A percentile compares a stretch with the other conserved stretches of the same genome.
phyloP scores from a whole-genome alignment of 2,888 invertebrate genomes.

The Hymenopus coronatus region DNA sequence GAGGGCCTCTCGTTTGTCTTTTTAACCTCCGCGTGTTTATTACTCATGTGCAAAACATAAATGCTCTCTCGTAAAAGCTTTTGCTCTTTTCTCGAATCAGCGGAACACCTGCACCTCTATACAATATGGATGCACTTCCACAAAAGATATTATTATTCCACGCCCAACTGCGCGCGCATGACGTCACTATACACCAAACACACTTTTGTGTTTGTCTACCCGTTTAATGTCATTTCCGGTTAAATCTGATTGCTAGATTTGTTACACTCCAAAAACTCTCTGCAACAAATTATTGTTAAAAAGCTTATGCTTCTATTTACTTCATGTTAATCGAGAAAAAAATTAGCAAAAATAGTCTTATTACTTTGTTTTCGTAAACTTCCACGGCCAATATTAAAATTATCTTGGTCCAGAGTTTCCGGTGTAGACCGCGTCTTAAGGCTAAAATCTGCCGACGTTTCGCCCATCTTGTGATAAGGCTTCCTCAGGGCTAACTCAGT shows the following conservation, averaged over 20 bases:
- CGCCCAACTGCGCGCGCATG: background rate
- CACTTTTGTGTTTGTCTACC: background rate
- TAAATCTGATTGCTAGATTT: background rate
- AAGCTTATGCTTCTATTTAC: too few species aligned
- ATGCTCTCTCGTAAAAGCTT: background rate
- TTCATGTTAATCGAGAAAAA: too few species aligned
- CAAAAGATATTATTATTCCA: background rate
- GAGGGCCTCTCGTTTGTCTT: constrained; percentile 11
- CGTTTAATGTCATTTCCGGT: background rate
- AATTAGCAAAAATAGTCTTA: too few species aligned
- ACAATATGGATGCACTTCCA: background rate
- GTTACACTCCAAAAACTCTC: too few species aligned
- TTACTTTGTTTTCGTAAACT: too few species aligned
- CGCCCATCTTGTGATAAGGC: too few species aligned
- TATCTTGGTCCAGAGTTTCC: too few species aligned
- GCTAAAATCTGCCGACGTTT: too few species aligned
- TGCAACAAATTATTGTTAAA: too few species aligned
- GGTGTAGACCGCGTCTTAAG: too few species aligned
- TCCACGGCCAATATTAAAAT: too few species aligned
- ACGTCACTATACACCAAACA: background rate
- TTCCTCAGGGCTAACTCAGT: too few species aligned
- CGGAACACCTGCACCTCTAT: background rate
- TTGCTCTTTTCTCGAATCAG: background rate
- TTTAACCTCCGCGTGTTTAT: background rate
- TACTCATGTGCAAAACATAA: constrained; percentile 5